These are phyloP conservation scores for Triops cancriformis DNA, from an alignment of 1,140 invertebrate genomes.

Conservation along the genomic window DNA sequence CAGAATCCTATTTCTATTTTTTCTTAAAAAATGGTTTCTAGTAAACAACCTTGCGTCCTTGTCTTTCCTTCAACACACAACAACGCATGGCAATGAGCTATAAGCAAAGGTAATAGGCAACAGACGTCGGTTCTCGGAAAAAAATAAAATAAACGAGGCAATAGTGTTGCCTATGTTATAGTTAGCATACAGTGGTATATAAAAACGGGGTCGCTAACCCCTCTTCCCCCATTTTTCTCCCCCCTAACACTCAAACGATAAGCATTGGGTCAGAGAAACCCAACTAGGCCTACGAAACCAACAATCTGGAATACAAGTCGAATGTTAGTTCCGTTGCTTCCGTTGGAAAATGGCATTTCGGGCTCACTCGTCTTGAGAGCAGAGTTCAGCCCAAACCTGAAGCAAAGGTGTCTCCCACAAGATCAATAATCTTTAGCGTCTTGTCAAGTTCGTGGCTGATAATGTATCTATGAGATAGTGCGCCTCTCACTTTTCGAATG, in stretches of 20 bases:
- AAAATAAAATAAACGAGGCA: too few species aligned
- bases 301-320: background rate
- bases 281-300: background rate
- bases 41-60: background rate
- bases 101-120: too few species aligned
- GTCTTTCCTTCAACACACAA: background rate
- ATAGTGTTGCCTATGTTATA: background rate
- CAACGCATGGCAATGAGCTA: slow-evolving; percentile 9
- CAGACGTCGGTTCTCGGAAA: too few species aligned
- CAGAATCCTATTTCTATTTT: background rate
- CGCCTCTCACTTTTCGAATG: background rate
- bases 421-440: background rate
- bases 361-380: background rate
- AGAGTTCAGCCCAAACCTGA: background rate
- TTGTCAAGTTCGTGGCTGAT: background rate
- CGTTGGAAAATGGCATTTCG: background rate
- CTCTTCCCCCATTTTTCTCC: background rate
- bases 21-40: background rate
- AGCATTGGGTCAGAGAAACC: background rate
- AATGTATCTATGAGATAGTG: background rate
- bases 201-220: background rate
- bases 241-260: background rate
- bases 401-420: background rate
- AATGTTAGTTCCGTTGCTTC: background rate
- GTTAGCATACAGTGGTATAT: background rate